Base-by-base conservation (phyloP, 2,113 vertebrate genomes). In the Trogon surrucura region DNA sequence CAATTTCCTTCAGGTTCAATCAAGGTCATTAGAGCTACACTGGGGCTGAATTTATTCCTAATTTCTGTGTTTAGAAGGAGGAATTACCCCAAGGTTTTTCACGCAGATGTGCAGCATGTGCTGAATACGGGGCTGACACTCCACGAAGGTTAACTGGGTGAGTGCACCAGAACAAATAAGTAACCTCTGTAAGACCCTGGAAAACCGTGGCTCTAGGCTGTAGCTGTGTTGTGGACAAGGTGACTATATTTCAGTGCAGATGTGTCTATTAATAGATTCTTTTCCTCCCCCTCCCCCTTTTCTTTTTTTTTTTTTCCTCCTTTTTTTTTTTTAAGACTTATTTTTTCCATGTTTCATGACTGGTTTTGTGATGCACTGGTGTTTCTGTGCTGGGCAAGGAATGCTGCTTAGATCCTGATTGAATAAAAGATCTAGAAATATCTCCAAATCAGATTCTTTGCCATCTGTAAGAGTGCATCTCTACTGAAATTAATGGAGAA, bases 391-490 rank as follows among this genome's bases (percentile, higher is more conserved):
- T 38, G 44, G 14, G 17, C 22, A 32, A 71, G n/a, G 48, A 60
- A 27, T 60, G 17, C 15, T 26, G 2, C 18, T 47, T 47, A 12
- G 5, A 21, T 38, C 26, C 54, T 45, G 22, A 54, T 21, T 0
- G 1, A 94, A 77, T 5, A 4, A 4, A 1, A 45, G 6, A 17
- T 77, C 54, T 22, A 21, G 34, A 79, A 73, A 47, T 29, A 12
- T 4, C 51, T 45, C 1, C 15, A n/a, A 66, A 50, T 15, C 10
- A 23, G 41, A 19, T 38, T 45, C 34, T 57, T 53, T 50, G 19
- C 32, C 0, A 0, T 11, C 51, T 57, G 11, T 17, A 29, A 17
- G 27, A 56, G 56, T 0, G 0, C 2, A 1, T n/a, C 36, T 91
- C 48, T 2, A 2, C 17, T 72, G 78, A 75, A 54, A 6, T 30